phyloP scores from a whole-genome alignment of 2,888 invertebrate species.

The Actias luna region DNA sequence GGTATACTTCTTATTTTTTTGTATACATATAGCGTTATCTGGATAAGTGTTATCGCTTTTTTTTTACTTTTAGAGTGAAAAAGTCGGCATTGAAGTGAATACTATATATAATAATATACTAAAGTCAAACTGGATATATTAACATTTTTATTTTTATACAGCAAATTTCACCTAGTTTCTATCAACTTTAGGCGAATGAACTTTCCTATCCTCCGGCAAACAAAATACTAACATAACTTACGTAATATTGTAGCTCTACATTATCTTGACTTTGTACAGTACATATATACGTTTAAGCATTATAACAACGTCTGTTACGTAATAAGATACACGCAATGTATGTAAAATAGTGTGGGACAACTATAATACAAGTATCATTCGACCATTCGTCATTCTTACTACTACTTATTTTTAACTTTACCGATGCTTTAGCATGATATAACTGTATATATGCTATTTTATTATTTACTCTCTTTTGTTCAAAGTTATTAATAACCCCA shows the following conservation, averaged over 20 bases:
- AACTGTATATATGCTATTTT: too few species aligned
- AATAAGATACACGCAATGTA: neutral
- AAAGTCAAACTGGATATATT: neutral
- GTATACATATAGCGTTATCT: too few species aligned
- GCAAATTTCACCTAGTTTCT: neutral
- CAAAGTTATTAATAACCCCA: too few species aligned
- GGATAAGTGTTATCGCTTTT: too few species aligned
- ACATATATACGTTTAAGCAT: neutral
- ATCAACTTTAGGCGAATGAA: neutral
- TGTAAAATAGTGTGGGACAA: too few species aligned
- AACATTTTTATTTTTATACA: neutral
- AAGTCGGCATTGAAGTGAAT: neutral
- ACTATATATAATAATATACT: too few species aligned
- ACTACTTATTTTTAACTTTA: too few species aligned
- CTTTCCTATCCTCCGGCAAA: neutral
- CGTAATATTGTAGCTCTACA: slow-evolving; percentile 1
- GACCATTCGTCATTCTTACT: too few species aligned
- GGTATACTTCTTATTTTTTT: too few species aligned
- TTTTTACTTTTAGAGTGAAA: neutral
- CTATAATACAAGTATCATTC: too few species aligned
- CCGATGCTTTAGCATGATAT: too few species aligned
- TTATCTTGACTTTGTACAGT: slow-evolving; percentile 2
- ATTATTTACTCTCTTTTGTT: too few species aligned
- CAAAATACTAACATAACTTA: slow-evolving; percentile 1
- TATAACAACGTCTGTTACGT: neutral